These are phyloP conservation scores for Calcarius lapponicus DNA, from an alignment of 2,797 vertebrate genomes.

Conservation along the genomic window DNA sequence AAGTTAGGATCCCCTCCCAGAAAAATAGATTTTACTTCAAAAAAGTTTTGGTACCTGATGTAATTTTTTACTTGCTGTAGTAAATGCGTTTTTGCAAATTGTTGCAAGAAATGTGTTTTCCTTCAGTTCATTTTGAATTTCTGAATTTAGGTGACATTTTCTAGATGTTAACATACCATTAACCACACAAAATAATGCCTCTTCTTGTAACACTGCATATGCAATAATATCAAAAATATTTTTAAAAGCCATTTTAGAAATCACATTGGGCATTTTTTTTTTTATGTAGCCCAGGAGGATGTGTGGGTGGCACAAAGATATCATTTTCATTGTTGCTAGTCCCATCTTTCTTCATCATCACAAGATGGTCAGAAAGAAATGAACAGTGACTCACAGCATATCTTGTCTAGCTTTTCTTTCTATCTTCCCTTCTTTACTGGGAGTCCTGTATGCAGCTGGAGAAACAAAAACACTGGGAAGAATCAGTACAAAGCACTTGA, in stretches of 20 bases:
- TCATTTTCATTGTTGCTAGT: not conserved
- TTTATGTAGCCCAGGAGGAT: not conserved
- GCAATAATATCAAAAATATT: not conserved
- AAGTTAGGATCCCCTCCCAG: not conserved
- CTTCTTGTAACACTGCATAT: not conserved
- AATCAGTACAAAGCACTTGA: not conserved
- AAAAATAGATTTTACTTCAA: not conserved
- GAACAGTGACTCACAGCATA: not conserved
- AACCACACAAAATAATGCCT: not conserved
- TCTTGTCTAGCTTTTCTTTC: not conserved
- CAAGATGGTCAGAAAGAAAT: not conserved
- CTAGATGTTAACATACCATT: not conserved
- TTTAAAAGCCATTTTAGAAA: not conserved
- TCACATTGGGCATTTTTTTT: not conserved
- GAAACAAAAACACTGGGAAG: not conserved
- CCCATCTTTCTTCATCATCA: not conserved
- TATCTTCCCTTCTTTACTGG: not conserved
- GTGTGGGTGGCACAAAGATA: not conserved
- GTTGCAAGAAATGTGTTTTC: not conserved
- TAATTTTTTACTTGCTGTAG: not conserved
- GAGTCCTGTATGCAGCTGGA: not conserved
- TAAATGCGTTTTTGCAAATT: not conserved
- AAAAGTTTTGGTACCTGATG: not conserved
- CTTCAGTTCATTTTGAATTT: not conserved
- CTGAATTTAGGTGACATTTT: not conserved